phyloP scores from a whole-genome alignment of 1,140 invertebrate species.

The Popillia japonica region DNA sequence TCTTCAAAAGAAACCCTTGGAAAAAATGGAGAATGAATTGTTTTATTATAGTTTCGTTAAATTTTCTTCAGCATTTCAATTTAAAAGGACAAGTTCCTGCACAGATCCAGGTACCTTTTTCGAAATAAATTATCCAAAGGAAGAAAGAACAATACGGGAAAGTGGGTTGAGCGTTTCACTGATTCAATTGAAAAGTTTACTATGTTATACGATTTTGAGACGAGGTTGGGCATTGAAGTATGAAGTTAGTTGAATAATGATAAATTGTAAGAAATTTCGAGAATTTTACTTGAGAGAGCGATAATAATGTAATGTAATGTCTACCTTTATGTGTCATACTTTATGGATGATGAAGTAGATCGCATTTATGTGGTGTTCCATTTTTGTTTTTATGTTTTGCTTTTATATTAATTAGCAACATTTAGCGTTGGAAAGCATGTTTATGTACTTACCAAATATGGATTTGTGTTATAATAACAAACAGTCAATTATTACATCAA shows the following conservation, averaged over 20 bases:
- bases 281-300: too few relatives aligned
- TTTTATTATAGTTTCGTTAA: neutral
- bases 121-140: neutral
- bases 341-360: too few relatives aligned
- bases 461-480: too few relatives aligned
- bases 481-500: too few relatives aligned
- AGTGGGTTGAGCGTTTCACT: neutral
- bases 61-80: neutral
- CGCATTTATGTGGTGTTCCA: too few relatives aligned
- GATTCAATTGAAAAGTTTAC: neutral
- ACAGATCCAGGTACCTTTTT: too few relatives aligned
- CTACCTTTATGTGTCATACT: too few relatives aligned
- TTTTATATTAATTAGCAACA: too few relatives aligned
- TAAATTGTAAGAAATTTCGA: neutral
- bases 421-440: too few relatives aligned
- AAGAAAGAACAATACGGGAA: neutral
- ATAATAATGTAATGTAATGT: too few relatives aligned
- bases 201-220: neutral
- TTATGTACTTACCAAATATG: too few relatives aligned
- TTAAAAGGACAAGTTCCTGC: neutral
- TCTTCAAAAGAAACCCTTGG: neutral
- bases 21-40: neutral
- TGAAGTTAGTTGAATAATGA: neutral
- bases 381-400: too few relatives aligned
- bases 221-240: neutral